Percentiles rank a stretch among this genome's conserved stretches.
These are phyloP conservation scores for Sinocyclocheilus anshuiensis DNA, from an alignment of 2,113 vertebrate species.

Conservation along the genomic window DNA sequence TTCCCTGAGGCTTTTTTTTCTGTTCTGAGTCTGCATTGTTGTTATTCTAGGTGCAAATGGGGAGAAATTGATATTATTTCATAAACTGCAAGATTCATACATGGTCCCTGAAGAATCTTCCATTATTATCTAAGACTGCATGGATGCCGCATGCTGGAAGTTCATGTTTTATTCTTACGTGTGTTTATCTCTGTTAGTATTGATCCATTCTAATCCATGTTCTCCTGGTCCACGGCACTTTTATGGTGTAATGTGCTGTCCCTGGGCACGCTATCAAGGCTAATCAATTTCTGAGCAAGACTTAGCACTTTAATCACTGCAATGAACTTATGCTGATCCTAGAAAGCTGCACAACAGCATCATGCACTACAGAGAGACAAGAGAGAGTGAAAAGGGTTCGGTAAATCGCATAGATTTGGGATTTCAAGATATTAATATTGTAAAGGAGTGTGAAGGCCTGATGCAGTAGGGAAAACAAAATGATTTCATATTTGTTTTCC, in stretches of 20 bases:
- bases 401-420: not conserved
- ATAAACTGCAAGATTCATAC: not conserved
- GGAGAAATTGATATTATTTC: not conserved
- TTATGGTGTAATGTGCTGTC: constrained; percentile 14
- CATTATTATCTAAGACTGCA: not conserved
- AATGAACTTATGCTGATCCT: constrained; percentile 31
- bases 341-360: not conserved
- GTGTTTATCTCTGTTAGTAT: constrained; percentile 17
- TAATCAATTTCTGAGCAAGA: constrained; percentile 21
- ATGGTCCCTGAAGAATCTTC: not conserved
- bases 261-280: not conserved
- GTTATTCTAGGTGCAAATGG: not conserved
- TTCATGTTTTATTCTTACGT: constrained; percentile 22
- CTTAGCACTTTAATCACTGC: constrained; percentile 3
- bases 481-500: not conserved
- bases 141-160: not conserved
- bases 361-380: not conserved
- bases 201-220: constrained; percentile 23
- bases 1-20: not conserved
- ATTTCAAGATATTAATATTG: not conserved
- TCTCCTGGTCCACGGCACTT: not conserved
- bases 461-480: too few species aligned
- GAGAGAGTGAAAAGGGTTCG: not conserved
- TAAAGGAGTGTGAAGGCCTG: not conserved
- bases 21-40: not conserved